These are phyloP conservation scores for Chorisops tibialis DNA, from an alignment of 2,888 invertebrate species.

Conservation along the genomic window DNA sequence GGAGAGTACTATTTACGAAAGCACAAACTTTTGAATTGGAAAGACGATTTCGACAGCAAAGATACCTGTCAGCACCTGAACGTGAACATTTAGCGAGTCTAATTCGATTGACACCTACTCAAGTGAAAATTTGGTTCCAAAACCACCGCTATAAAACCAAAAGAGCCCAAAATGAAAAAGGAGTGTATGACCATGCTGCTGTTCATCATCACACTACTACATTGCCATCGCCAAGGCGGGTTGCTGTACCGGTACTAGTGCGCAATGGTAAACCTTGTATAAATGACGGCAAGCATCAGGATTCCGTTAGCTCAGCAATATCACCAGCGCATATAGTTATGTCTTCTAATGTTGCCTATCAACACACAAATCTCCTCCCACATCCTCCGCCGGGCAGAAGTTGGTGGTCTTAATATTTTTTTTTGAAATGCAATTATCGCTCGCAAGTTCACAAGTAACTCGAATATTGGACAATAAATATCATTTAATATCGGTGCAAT, in stretches of 20 bases:
- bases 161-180: conserved; percentile 93
- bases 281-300: conserved; percentile 57
- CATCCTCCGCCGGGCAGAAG: conserved; percentile 39
- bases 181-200: conserved; percentile 60
- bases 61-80: conserved; percentile 96
- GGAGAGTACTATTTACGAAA: conserved; percentile 95
- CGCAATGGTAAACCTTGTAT: conserved; percentile 91
- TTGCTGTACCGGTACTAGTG: conserved; percentile 91
- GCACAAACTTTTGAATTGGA: conserved; percentile 96
- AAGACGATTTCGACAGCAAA: conserved; percentile 89
- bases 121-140: conserved; percentile 99
- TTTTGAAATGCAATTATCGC: background rate
- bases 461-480: conserved; percentile 31
- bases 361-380: conserved; percentile 45
- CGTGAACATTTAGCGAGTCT: conserved; percentile 93
- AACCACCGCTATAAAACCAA: conserved; percentile 99
- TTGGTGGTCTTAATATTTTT: conserved; percentile 50
- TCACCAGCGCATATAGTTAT: conserved; percentile 53
- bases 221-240: conserved; percentile 80
- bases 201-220: conserved; percentile 52
- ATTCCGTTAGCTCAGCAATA: conserved; percentile 47
- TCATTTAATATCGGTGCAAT: conserved; percentile 25
- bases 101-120: conserved; percentile 94
- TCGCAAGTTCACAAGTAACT: conserved; percentile 7
- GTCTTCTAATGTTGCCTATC: conserved; percentile 52